Conservation (phyloP, 2,113 vertebrate species). For the Bothrops jararaca region DNA sequence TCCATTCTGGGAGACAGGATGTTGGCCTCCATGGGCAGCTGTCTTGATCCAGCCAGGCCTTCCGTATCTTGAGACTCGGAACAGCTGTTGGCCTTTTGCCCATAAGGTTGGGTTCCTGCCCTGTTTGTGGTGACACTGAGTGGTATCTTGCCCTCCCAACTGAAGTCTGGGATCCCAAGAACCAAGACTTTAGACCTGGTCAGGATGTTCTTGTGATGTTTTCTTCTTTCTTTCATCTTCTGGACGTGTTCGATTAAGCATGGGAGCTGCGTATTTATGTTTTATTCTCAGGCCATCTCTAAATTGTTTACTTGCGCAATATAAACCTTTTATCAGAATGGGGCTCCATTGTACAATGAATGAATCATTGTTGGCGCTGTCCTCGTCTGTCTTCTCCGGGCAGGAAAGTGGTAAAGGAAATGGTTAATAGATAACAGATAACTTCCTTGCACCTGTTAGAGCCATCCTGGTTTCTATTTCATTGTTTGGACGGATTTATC, state of each 20-base stretch:
- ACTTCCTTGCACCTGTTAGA: slow-evolving; percentile 84
- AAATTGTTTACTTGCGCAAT: slow-evolving; percentile 67
- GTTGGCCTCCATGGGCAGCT: not conserved
- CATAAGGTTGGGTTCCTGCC: not conserved
- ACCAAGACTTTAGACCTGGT: not conserved
- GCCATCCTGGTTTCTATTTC: slow-evolving; percentile 61
- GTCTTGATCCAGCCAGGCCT: not conserved
- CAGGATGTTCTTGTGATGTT: slow-evolving; percentile 32
- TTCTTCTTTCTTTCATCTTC: slow-evolving; percentile 54
- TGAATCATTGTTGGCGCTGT: slow-evolving; percentile 70
- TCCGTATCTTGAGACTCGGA: not conserved
- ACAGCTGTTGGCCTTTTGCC: not conserved
- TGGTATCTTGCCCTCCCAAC: not conserved
- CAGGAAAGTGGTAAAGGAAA: slow-evolving; percentile 78
- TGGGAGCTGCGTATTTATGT: slow-evolving; percentile 69
- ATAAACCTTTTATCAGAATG: slow-evolving; percentile 61
- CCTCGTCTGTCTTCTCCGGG: slow-evolving; percentile 53
- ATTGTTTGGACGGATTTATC: slow-evolving; percentile 82
- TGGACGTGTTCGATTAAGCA: slow-evolving; percentile 54
- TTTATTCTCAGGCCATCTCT: slow-evolving; percentile 44
- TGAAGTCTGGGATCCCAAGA: not conserved
- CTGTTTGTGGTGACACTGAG: not conserved
- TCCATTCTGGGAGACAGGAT: not conserved
- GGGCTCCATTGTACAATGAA: slow-evolving; percentile 54
- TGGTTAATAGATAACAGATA: slow-evolving; percentile 79